A percentile compares a stretch with the other conserved stretches of the same genome.
Evolutionary conservation across 2,797 vertebrate species (phyloP).

Genomic region (Silurus lanzhouensis): DNA sequence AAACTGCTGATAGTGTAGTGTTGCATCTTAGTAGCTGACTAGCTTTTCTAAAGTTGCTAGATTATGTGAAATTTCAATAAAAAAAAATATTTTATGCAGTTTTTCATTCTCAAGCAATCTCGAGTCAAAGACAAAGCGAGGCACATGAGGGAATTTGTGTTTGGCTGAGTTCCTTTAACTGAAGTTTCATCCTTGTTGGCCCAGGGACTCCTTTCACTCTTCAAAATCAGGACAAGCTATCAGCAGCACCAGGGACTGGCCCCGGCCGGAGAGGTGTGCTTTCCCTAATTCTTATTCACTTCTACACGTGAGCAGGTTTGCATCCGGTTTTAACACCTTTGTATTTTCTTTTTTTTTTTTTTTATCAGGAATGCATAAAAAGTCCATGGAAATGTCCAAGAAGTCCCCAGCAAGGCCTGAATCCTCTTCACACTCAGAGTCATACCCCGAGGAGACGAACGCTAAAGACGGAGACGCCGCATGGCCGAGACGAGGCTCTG

Average conservation of each 20-base stretch:
- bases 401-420: slow-evolving; percentile 75
- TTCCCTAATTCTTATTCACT: neutral
- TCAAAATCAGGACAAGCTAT: slow-evolving; percentile 1
- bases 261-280: slow-evolving; percentile 11
- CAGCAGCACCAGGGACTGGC: neutral
- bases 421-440: slow-evolving; percentile 70
- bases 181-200: slow-evolving; percentile 29
- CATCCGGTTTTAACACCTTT: neutral
- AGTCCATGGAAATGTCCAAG: slow-evolving; percentile 82
- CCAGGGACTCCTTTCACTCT: slow-evolving; percentile 18
- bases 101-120: neutral
- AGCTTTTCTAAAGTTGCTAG: neutral
- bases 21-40: neutral
- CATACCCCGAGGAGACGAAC: slow-evolving; percentile 68
- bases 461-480: slow-evolving; percentile 65
- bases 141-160: neutral
- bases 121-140: neutral
- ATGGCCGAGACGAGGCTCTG: slow-evolving; percentile 59
- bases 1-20: neutral
- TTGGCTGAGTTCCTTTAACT: slow-evolving; percentile 3
- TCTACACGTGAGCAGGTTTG: neutral
- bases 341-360: neutral
- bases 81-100: neutral
- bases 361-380: slow-evolving; percentile 91
- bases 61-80: too few species aligned